A percentile compares a stretch with the other conserved stretches of the same genome.
Conservation (phyloP, 2,888 invertebrate genomes). For the Stratiomys singularior region DNA sequence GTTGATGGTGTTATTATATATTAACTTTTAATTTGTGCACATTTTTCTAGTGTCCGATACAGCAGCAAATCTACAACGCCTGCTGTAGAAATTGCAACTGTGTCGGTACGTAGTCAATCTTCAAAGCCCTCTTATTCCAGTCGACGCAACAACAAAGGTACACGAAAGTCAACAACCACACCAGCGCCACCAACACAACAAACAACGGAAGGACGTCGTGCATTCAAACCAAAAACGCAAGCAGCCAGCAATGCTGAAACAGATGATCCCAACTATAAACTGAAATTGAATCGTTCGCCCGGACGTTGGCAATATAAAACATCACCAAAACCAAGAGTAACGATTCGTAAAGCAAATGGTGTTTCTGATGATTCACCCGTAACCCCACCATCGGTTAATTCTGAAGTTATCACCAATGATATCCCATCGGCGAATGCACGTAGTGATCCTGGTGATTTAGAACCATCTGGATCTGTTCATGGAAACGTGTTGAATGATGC, state of each 20-base stretch:
- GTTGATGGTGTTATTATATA: conserved; percentile 39
- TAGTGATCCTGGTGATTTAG: conserved; percentile 73
- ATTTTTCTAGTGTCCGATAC: conserved; percentile 52
- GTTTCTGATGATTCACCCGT: conserved; percentile 66
- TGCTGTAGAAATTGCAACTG: conserved; percentile 72
- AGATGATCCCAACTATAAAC: conserved; percentile 75
- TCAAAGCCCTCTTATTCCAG: conserved; percentile 64
- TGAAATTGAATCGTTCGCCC: conserved; percentile 82
- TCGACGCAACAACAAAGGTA: conserved; percentile 68
- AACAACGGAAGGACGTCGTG: conserved; percentile 62
- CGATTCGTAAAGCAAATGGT: conserved; percentile 76
- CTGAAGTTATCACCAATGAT: conserved; percentile 50
- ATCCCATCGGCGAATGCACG: conserved; percentile 67
- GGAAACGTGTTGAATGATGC: conserved; percentile 72
- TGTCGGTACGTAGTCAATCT: conserved; percentile 74
- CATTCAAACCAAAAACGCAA: conserved; percentile 76
- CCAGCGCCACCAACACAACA: conserved; percentile 56
- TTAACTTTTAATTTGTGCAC: conserved; percentile 46
- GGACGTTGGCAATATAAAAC: conserved; percentile 94
- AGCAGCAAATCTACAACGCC: conserved; percentile 55
- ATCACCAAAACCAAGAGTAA: conserved; percentile 85
- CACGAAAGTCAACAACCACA: conserved; percentile 60
- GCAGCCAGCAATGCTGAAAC: conserved; percentile 65
- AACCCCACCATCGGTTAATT: conserved; percentile 57
- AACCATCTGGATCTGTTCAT: conserved; percentile 77